These are phyloP conservation scores for Mesocricetus auratus DNA, from an alignment of 2,113 vertebrate species.

Conservation along the genomic window DNA sequence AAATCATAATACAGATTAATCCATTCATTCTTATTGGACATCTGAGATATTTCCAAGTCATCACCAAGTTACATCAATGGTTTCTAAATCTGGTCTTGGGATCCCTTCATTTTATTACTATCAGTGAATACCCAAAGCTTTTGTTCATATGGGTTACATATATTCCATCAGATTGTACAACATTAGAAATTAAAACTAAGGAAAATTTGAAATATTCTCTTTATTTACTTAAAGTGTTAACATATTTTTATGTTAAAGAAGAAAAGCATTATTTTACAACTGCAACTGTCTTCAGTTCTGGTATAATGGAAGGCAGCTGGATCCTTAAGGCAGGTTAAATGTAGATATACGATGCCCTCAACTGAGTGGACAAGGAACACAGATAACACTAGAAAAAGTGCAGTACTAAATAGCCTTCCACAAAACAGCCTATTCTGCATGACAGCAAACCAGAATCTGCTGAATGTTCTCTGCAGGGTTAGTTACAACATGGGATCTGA, in stretches of 20 bases:
- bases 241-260: conserved; percentile 10
- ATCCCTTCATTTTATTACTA: neutral
- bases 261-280: neutral
- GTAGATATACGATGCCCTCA: neutral
- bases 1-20: conserved; percentile 38
- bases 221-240: conserved; percentile 42
- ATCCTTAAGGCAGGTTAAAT: conserved; percentile 1
- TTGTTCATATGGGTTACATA: neutral
- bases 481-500: neutral
- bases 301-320: neutral
- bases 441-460: conserved; percentile 18
- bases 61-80: neutral
- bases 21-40: neutral
- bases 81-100: neutral
- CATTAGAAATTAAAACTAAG: conserved; percentile 43
- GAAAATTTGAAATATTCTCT: conserved; percentile 4
- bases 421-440: neutral
- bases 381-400: neutral
- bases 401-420: conserved; percentile 22
- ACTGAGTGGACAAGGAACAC: neutral
- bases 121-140: neutral
- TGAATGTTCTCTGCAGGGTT: conserved; percentile 16
- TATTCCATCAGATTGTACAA: neutral
- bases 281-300: neutral
- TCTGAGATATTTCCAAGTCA: conserved; percentile 29